Conservation (phyloP, 2,113 vertebrate genomes). For the Axis porcinus region DNA sequence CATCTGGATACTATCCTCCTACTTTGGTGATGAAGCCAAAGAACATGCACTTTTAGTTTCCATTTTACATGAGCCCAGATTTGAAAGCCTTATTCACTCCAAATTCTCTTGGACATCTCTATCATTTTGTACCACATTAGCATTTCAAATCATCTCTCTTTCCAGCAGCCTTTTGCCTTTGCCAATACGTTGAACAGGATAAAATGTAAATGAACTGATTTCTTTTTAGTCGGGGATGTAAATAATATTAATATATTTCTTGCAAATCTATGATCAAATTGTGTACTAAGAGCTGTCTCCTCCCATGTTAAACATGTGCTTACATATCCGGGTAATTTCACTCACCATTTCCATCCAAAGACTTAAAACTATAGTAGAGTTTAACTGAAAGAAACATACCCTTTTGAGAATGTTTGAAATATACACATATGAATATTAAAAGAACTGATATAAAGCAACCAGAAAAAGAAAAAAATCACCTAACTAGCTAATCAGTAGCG, state of each 20-base stretch:
- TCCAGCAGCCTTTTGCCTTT: background rate
- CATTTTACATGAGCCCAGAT: background rate
- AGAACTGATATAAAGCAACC: conserved; percentile 7
- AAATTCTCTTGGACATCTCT: background rate
- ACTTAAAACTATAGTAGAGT: background rate
- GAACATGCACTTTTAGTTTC: background rate
- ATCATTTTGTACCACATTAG: background rate
- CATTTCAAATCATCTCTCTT: background rate
- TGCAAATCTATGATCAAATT: background rate
- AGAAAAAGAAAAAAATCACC: background rate
- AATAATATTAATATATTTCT: background rate
- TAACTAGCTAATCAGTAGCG: background rate
- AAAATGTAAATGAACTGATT: background rate
- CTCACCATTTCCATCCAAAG: background rate
- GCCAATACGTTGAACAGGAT: background rate
- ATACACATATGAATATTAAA: background rate
- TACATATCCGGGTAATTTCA: background rate
- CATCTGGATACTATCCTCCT: background rate
- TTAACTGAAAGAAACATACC: background rate
- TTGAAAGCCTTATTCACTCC: background rate
- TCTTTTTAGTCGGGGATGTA: background rate
- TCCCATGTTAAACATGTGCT: background rate
- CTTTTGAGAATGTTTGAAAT: background rate
- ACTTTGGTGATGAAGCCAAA: background rate
- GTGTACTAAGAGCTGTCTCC: background rate